Evolutionary conservation across 1,140 invertebrate genomes (phyloP), one percentile per base, ranked within the genome.

Genomic region (Platyura marginata): DNA sequence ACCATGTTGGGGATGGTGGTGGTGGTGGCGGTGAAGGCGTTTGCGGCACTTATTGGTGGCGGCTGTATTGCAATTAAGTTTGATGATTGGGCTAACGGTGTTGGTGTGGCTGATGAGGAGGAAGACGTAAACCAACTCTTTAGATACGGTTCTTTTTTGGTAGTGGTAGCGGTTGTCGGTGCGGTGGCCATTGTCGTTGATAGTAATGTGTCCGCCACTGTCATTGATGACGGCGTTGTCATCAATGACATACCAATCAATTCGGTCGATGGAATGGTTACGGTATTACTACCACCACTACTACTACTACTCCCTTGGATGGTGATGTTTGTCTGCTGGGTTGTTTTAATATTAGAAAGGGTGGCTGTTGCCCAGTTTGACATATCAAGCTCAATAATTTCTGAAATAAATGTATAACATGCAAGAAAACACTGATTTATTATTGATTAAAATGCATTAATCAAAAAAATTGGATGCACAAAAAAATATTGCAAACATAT

Each of bases 141-240:
- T 13, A 50, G 44, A 41, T 48, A 18, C 6, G 16, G n/a, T 29
- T 41, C 41, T 22, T 20, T 34, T 43, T 35, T 36, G 2, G 41
- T 44, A 33, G 40, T 32, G 29, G 40, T 41, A 41, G 33, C 16
- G 20, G 34, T 15, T 9, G 34, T 42, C 13, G 41, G 23, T n/a
- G n/a, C 39, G 55, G 55, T 3, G 57, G 57, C 13, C 57, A 59
- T 33, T 52, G 56, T 36, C 57, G 51, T 22, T 57, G 51, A 15
- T 52, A 50, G 20, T 54, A 50, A 18, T 49, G 44, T 4, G 13
- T 22, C 15, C 13, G 36, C 32, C 51, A 34, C 44, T 15, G 45
- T 9, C 52, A 48, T 41, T 56, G 55, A 41, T 57, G 55, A 2
- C 16, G 13, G 33, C 13, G 18, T 16, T 9, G 38, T 18, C 5